Percentiles rank a stretch among this genome's conserved stretches.
Conservation (phyloP, 2,113 vertebrate species). For the Thunnus thynnus region DNA sequence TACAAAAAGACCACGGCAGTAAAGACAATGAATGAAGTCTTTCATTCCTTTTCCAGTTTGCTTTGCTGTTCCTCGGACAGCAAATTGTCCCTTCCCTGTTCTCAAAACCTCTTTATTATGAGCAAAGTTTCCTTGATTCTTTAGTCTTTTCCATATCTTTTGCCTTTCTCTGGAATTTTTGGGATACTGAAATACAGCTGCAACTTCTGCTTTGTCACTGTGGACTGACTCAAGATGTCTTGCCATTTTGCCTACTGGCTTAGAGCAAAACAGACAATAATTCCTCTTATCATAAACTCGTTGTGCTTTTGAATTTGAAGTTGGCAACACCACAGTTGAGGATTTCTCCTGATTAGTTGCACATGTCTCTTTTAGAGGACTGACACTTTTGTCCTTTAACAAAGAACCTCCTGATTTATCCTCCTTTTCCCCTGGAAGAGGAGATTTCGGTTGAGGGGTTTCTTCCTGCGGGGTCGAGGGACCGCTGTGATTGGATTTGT, state of each 20-base stretch:
- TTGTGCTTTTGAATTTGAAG: background rate
- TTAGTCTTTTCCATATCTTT: constrained; percentile 64
- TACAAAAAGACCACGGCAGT: constrained; percentile 59
- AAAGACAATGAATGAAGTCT: constrained; percentile 71
- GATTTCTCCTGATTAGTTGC: background rate
- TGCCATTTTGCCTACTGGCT: constrained; percentile 36
- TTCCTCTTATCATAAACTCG: constrained; percentile 42
- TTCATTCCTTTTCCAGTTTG: background rate
- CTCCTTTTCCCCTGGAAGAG: background rate
- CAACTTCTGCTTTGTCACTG: constrained; percentile 66
- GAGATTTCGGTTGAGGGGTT: background rate
- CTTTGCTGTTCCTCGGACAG: constrained; percentile 22
- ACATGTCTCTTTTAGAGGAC: background rate
- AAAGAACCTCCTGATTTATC: background rate
- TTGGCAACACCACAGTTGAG: constrained; percentile 2
- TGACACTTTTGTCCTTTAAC: rapidly evolving
- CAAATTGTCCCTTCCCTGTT: constrained; percentile 61
- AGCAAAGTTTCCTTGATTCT: constrained; percentile 73
- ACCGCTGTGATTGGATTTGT: constrained; percentile 1
- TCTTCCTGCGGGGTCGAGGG: rapidly evolving
- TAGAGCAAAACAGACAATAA: constrained; percentile 73
- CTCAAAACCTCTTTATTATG: constrained; percentile 70
- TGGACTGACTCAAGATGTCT: constrained; percentile 61
- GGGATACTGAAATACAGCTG: constrained; percentile 62
- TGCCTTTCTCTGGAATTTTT: constrained; percentile 60